Base-by-base conservation (phyloP, 2,113 vertebrate genomes). In the Platysteira castanea region DNA sequence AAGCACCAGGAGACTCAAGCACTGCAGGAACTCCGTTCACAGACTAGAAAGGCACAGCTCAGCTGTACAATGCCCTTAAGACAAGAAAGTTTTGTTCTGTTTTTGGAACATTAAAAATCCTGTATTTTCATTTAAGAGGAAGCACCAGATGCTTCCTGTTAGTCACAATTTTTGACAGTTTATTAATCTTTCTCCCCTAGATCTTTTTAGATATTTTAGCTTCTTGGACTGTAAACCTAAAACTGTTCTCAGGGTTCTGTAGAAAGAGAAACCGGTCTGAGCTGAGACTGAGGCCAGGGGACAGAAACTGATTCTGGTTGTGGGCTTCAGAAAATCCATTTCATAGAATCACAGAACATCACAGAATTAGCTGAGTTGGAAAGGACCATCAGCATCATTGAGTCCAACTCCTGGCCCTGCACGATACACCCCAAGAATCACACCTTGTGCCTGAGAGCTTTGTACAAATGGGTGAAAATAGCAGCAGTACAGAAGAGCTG, bases 71-170 rank as follows among this genome's bases (percentile, higher is more conserved):
- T 86, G 61, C 64, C 77, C 84, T 93, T 50, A 79, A 74, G 30
- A 85, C 82, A 95, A 92, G 91, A 67, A 96, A 88, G 90, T 88
- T 91, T 85, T 87, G 76, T 68, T 87, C 60, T 86, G 74, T 20
- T 92, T 96, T 82, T 95, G 88, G 84, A 96, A 92, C 93, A 95
- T 77, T 47, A 93, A 93, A 96, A 94, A 93, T 92, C 90, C 96
- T 64, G 84, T 90, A 93, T 95, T 97, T 97, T 95, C 96, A 93
- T 93, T 95, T 68, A 88, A 92, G 84, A 97, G 96, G 97, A 97
- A 97, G 57, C 41, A 96, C 76, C 97, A 97, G 97, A 84, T 97
- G 97, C 95, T 97, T 97, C 97, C 97, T 97, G 97, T 97, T 97
- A 96, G 96, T 95, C 91, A 95, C 78, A 76, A 23, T 67, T 93